Evolutionary conservation across 2,888 invertebrate species (phyloP).

Genomic region (Monoplex corrugatus): DNA sequence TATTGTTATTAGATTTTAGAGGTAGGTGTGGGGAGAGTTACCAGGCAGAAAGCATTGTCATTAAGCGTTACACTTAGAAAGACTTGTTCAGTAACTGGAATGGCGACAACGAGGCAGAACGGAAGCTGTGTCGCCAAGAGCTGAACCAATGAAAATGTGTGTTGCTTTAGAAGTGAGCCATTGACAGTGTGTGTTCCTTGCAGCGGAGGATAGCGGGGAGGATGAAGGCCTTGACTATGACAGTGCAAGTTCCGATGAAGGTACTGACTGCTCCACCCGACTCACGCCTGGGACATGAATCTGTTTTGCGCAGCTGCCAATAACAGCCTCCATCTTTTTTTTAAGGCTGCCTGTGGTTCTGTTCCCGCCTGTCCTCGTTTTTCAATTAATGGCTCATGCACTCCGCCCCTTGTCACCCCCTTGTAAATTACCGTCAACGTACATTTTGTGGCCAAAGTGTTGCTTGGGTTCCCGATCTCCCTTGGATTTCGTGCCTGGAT

Average conservation of each 20-base stretch:
- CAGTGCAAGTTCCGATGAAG: slow-evolving; percentile 50
- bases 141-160: neutral
- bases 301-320: slow-evolving; percentile 19
- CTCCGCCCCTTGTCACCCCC: neutral
- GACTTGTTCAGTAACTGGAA: too few species aligned
- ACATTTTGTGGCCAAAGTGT: too few species aligned
- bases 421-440: too few species aligned
- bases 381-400: neutral
- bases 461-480: too few species aligned
- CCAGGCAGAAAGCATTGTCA: too few species aligned
- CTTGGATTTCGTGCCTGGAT: too few species aligned
- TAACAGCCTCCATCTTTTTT: neutral
- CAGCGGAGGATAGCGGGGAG: slow-evolving; percentile 53
- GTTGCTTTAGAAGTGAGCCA: neutral
- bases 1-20: too few species aligned
- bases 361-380: slow-evolving; percentile 1
- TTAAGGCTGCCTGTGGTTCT: neutral
- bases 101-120: too few species aligned
- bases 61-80: too few species aligned
- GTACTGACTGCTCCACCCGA: neutral
- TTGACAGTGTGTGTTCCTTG: slow-evolving; percentile 22
- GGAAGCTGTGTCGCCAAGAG: neutral
- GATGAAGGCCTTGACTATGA: slow-evolving; percentile 49
- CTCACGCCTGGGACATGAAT: neutral
- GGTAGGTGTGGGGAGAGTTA: too few species aligned